Evolutionary conservation across 2,797 vertebrate species (phyloP), one percentile per base, ranked within the genome.

Genomic region (Xiphorhynchus erythropygius): DNA sequence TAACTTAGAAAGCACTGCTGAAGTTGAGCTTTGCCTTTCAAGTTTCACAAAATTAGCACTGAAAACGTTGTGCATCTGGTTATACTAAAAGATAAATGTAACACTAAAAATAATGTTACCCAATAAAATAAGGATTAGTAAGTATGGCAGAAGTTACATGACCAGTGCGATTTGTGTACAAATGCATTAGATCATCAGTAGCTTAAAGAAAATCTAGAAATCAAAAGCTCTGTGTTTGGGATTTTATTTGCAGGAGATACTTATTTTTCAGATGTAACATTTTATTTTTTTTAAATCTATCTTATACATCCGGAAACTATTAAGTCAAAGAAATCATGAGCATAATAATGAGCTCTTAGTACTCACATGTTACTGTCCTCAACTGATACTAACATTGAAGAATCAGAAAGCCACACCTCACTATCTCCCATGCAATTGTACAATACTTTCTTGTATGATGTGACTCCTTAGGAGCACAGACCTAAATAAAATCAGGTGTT

Each of bases 401-500:
- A 50, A 88, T 39, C 24, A 81, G 35, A 87, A 89, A 83, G 17
- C 13, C 0, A 0, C 2, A 2, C 46, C 55, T 21, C 46, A 71
- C 28, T 11, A 12, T 64, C 33, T 50, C 39, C 60, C 42, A 42
- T 2, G 13, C 46, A 85, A 41, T 33, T 11, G 4, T 13, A 42
- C 22, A 32, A 32, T 7, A 49, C 9, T 83, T 77, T 5, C 53
- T 8, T 41, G 9, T 42, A 57, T 3, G 8, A 78, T 7, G 19
- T 30, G 49, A 50, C 33, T 77, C 60, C 59, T 49, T 3, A 42
- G 52, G 76, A 87, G 52, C 42, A 81, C 22, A 73, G 46, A 60
- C 15, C 75, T 80, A 82, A 77, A 76, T 24, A 84, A 87, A 89
- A 87, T 56, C 63, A 82, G 70, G 46, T 93, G 44, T 79, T 92